phyloP scores from a whole-genome alignment of 53 echinoderm and acorn worm genomes.

The Zoroaster sp. region DNA sequence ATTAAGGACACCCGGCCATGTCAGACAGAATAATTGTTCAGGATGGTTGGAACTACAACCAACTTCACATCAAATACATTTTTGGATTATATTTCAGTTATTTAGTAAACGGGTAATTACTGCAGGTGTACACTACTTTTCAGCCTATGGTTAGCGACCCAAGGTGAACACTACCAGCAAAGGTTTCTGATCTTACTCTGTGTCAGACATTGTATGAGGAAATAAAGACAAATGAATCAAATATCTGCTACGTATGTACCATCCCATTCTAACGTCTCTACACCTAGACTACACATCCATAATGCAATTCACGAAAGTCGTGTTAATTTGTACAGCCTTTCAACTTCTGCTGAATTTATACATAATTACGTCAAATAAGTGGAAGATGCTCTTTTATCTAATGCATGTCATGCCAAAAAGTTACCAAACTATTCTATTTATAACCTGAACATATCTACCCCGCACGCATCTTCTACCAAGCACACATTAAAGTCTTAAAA shows the following conservation, averaged over 20 bases:
- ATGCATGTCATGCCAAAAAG: not conserved
- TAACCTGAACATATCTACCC: not conserved
- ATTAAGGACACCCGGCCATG: too few relatives aligned
- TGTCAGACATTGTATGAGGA: too few relatives aligned
- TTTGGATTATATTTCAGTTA: too few relatives aligned
- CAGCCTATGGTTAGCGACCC: too few relatives aligned
- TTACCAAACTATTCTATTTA: not conserved
- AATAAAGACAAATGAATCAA: too few relatives aligned
- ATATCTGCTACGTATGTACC: not conserved
- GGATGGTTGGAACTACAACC: too few relatives aligned
- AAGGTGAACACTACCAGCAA: too few relatives aligned
- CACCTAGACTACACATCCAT: not conserved
- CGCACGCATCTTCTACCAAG: not conserved
- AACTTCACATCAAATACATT: too few relatives aligned
- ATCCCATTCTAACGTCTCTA: not conserved
- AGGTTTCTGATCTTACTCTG: too few relatives aligned
- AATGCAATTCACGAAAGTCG: not conserved
- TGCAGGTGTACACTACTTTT: too few relatives aligned
- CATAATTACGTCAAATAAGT: conserved; percentile 49
- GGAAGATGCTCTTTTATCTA: conserved; percentile 32
- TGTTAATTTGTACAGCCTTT: conserved; percentile 8
- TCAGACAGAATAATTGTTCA: too few relatives aligned
- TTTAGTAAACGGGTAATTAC: too few relatives aligned
- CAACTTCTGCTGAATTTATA: conserved; percentile 39
- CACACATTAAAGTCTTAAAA: not conserved